Evolutionary conservation across 2,797 vertebrate genomes (phyloP), one percentile per base, ranked within the genome.

Genomic region (Oreonectes daqikongensis): DNA sequence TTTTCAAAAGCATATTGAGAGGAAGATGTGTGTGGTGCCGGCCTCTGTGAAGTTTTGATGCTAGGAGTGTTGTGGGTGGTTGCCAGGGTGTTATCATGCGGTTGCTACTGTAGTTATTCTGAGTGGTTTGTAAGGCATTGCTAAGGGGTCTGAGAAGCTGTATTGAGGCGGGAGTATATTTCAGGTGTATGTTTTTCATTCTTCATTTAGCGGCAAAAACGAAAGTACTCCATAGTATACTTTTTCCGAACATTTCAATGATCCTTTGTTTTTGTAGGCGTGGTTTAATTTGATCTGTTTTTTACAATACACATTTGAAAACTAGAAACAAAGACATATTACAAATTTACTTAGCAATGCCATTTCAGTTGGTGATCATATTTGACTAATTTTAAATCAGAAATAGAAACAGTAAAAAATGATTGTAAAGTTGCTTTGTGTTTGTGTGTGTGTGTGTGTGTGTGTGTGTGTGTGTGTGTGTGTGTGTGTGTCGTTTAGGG

Each of bases 401-500:
- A 52, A 52, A 44, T 15, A 57, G 17, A 15, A 60, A 71, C 30
- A 48, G 40, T n/a, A 50, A 50, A 15, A 46, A 20, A 30, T 28
- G 1, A 44, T 53, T 55, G 53, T 30, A 32, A 38, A n/a, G 0
- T 30, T 59, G 20, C 7, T 60, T 26, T 75, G 52, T 79, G 26
- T 80, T 85, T 73, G 40, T 74, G 40, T 88, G 86, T 90, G n/a
- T 75, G 52, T 79, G 26, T n/a, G n/a, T n/a, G n/a, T n/a, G n/a
- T n/a, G n/a, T n/a, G n/a, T n/a, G n/a, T n/a, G n/a, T n/a, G n/a
- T n/a, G n/a, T n/a, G n/a, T n/a, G n/a, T n/a, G n/a, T n/a, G n/a
- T n/a, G n/a, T 80, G 85, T 73, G 40, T 74, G 40, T 88, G 86
- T 90, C 85, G 86, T 65, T 69, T 73, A 99, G 97, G 86, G 94